Evolutionary conservation across 2,797 vertebrate genomes (phyloP).

Genomic region (Rhincodon typus): DNA sequence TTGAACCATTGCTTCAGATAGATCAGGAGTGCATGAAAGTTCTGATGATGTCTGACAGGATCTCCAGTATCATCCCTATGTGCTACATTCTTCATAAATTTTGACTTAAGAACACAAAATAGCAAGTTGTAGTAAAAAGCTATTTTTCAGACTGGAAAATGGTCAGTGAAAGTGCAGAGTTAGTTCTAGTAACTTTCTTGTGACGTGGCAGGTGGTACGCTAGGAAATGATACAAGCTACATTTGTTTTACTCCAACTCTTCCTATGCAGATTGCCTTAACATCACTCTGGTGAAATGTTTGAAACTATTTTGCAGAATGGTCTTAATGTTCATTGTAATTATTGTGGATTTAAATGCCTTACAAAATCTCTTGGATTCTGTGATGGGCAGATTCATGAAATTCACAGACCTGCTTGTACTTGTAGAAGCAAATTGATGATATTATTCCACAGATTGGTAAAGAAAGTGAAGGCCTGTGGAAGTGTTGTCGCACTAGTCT

Average conservation of each 20-base stretch:
- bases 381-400: not conserved
- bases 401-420: not conserved
- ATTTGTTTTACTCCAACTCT: not conserved
- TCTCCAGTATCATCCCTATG: not conserved
- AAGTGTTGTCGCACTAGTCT: not conserved
- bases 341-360: not conserved
- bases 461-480: not conserved
- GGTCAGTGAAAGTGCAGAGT: not conserved
- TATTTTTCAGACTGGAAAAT: too few relatives aligned
- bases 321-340: not conserved
- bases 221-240: not conserved
- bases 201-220: not conserved
- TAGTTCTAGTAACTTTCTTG: not conserved
- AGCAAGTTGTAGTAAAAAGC: too few relatives aligned
- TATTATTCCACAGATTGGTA: not conserved
- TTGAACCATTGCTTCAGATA: not conserved
- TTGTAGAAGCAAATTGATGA: not conserved
- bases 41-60: too few relatives aligned
- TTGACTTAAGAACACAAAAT: too few relatives aligned
- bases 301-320: not conserved
- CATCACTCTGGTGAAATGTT: not conserved
- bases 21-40: not conserved
- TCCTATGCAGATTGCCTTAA: not conserved
- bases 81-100: not conserved
- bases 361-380: not conserved